Percentiles rank a stretch among this genome's conserved stretches.
These are phyloP conservation scores for Bradypodion ventrale DNA, from an alignment of 2,797 vertebrate genomes.

Conservation along the genomic window DNA sequence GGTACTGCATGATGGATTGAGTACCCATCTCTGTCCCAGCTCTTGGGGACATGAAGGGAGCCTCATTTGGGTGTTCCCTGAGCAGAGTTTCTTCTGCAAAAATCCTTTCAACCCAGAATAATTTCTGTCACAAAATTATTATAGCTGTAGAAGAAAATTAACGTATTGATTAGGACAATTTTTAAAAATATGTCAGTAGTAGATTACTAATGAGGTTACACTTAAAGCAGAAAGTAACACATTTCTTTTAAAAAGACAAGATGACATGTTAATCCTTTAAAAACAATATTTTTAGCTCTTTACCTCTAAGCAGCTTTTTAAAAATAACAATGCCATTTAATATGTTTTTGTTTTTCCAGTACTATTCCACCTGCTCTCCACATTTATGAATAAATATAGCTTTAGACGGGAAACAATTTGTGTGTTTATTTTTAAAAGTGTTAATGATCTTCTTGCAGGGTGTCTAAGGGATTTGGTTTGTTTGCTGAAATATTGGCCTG, in stretches of 20 bases:
- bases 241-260: neutral
- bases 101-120: too few relatives aligned
- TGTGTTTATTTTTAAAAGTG: slow-evolving; percentile 12
- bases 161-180: too few relatives aligned
- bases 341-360: neutral
- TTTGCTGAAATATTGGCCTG: neutral
- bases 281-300: neutral
- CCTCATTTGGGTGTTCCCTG: too few relatives aligned
- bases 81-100: too few relatives aligned
- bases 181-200: too few relatives aligned
- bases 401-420: accelerated
- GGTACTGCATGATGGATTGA: too few relatives aligned
- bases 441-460: neutral
- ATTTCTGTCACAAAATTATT: too few relatives aligned
- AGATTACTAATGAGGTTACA: too few relatives aligned
- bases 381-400: neutral
- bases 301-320: neutral
- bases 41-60: too few relatives aligned
- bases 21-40: too few relatives aligned
- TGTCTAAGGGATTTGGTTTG: neutral
- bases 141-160: too few relatives aligned
- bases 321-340: neutral
- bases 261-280: neutral
- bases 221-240: too few relatives aligned
- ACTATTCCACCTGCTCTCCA: neutral